phyloP scores from a whole-genome alignment of 1,140 invertebrate genomes.

The Platorchestia sp. region DNA sequence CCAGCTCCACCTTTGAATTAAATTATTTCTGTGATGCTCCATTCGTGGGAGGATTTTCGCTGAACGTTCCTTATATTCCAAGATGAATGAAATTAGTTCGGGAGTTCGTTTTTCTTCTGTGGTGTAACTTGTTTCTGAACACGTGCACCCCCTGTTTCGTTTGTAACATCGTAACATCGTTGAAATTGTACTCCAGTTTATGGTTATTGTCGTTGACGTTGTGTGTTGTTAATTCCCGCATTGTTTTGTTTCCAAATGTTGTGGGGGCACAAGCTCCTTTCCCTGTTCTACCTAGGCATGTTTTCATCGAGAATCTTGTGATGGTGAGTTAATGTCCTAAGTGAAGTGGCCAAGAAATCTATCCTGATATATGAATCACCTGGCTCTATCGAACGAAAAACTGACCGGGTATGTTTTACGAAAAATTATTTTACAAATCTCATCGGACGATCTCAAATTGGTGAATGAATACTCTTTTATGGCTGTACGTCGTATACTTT shows the following conservation, averaged over 20 bases:
- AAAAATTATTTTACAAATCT: neutral
- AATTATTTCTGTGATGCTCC: too few relatives aligned
- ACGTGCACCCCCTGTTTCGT: neutral
- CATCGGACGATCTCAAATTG: neutral
- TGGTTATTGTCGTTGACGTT: neutral
- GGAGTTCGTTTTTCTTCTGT: neutral
- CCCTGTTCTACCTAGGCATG: neutral
- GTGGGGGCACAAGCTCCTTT: neutral
- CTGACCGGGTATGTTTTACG: neutral
- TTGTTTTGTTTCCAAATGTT: neutral
- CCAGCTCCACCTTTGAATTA: too few relatives aligned
- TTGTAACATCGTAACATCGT: neutral
- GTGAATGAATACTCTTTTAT: neutral
- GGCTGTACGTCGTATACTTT: neutral
- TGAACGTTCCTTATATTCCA: neutral
- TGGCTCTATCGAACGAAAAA: neutral
- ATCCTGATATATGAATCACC: constrained; percentile 47
- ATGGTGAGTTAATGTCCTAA: neutral
- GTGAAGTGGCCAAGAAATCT: neutral
- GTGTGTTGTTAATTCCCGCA: neutral
- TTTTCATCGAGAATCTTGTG: neutral
- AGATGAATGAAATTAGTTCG: neutral
- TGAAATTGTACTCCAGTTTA: neutral
- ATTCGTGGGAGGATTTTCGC: neutral
- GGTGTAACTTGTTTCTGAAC: neutral